phyloP scores from a whole-genome alignment of 2,113 vertebrate genomes.

The Python bivittatus region DNA sequence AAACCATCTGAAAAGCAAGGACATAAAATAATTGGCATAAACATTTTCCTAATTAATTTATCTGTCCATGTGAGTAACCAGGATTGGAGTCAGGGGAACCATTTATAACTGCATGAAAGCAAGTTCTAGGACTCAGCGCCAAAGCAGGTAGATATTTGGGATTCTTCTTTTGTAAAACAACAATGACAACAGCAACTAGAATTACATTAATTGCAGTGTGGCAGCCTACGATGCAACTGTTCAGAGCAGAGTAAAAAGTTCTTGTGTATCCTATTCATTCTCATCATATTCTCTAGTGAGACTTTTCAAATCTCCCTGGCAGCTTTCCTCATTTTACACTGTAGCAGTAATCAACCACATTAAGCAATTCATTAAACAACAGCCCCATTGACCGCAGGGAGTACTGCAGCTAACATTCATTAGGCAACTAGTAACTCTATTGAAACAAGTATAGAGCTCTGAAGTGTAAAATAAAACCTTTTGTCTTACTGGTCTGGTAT shows the following conservation, averaged over 20 bases:
- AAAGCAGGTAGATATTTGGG: slow-evolving; percentile 82
- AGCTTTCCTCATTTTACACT: slow-evolving; percentile 80
- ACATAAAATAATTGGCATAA: slow-evolving; percentile 93
- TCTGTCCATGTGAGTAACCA: slow-evolving; percentile 87
- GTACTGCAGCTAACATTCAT: slow-evolving; percentile 80
- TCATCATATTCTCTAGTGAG: slow-evolving; percentile 84
- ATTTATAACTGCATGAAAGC: slow-evolving; percentile 88
- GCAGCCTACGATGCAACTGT: slow-evolving; percentile 67
- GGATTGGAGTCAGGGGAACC: slow-evolving; percentile 84
- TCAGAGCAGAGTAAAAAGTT: slow-evolving; percentile 80
- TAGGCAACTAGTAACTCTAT: slow-evolving; percentile 81
- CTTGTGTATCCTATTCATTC: slow-evolving; percentile 86
- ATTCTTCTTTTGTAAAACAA: slow-evolving; percentile 57
- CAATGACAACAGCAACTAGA: slow-evolving; percentile 78
- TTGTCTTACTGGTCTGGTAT: slow-evolving; percentile 58
- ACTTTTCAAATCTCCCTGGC: slow-evolving; percentile 81
- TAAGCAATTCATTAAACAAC: slow-evolving; percentile 89
- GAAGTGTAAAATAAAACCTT: slow-evolving; percentile 65
- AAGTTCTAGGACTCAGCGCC: slow-evolving; percentile 78
- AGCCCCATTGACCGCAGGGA: slow-evolving; percentile 82
- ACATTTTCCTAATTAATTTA: slow-evolving; percentile 95
- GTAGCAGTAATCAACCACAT: slow-evolving; percentile 87
- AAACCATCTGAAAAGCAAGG: slow-evolving; percentile 89
- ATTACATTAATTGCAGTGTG: slow-evolving; percentile 78
- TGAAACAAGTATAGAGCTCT: slow-evolving; percentile 72